Evolutionary conservation across 2,888 invertebrate genomes (phyloP).

Genomic region (Synanthedon andrenaeformis): DNA sequence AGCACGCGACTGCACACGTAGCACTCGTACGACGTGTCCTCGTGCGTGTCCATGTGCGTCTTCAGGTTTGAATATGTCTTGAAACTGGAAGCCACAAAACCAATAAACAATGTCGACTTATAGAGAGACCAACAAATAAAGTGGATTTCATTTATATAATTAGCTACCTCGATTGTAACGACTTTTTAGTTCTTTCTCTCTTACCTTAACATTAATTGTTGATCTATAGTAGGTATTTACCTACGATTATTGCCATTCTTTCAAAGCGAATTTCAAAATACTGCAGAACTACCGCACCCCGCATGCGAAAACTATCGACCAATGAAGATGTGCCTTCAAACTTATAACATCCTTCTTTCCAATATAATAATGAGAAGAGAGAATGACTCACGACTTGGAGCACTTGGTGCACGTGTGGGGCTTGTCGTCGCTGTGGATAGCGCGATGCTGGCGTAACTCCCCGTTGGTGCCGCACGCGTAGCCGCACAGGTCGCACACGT

Average conservation of each 20-base stretch:
- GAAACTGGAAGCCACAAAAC: conserved; percentile 33
- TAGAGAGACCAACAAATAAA: neutral
- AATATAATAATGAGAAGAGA: neutral
- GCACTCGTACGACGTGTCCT: conserved; percentile 65
- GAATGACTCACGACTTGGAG: conserved; percentile 49
- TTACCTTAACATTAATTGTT: no score
- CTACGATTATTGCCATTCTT: no score
- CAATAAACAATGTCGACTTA: no score
- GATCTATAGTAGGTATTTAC: no score
- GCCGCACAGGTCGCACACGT: conserved; percentile 69
- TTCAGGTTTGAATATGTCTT: conserved; percentile 69
- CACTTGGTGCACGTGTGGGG: conserved; percentile 64
- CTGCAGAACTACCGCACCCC: no score
- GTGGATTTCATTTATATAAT: no score
- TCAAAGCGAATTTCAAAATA: no score
- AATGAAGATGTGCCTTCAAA: no score
- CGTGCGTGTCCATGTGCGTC: conserved; percentile 69
- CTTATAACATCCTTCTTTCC: no score
- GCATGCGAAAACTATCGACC: no score
- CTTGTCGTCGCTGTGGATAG: conserved; percentile 70
- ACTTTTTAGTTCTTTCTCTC: no score
- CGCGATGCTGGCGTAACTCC: conserved; percentile 67
- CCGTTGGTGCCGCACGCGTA: conserved; percentile 71
- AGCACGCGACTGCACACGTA: conserved; percentile 63
- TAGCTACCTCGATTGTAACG: no score